phyloP scores from a whole-genome alignment of 2,797 vertebrate genomes.

The Gila robusta region DNA sequence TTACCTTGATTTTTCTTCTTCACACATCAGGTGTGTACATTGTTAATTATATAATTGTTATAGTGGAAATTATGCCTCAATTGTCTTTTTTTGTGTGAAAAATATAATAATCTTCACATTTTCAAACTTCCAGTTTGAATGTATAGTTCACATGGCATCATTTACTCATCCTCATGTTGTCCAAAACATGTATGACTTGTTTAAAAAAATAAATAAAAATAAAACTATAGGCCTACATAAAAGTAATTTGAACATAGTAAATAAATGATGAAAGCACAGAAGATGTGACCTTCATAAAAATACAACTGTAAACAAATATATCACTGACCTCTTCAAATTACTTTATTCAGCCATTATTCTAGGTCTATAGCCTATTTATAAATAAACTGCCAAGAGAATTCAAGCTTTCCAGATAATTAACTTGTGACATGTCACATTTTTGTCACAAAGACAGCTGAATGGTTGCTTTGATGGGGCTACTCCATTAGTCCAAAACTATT shows the following conservation, averaged over 20 bases:
- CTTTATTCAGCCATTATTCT: background rate
- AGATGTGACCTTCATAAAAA: background rate
- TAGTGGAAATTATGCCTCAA: background rate
- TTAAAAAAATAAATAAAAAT: background rate
- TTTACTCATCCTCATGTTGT: background rate
- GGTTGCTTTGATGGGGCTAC: background rate
- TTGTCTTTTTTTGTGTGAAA: background rate
- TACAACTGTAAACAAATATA: background rate
- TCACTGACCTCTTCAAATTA: background rate
- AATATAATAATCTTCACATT: background rate
- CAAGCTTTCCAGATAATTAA: background rate
- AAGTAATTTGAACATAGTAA: background rate
- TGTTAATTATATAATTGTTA: too few species aligned
- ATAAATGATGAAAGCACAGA: background rate
- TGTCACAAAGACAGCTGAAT: background rate
- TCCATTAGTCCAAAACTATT: background rate
- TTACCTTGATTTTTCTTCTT: background rate
- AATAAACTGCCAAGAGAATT: background rate
- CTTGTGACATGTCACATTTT: background rate
- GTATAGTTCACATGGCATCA: background rate
- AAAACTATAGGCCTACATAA: background rate
- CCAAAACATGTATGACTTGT: background rate
- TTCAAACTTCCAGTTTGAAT: background rate
- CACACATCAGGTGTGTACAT: background rate
- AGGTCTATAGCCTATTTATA: background rate